Conservation (phyloP, 2,797 vertebrate genomes). For the Gymnoscopelus microlampas region DNA sequence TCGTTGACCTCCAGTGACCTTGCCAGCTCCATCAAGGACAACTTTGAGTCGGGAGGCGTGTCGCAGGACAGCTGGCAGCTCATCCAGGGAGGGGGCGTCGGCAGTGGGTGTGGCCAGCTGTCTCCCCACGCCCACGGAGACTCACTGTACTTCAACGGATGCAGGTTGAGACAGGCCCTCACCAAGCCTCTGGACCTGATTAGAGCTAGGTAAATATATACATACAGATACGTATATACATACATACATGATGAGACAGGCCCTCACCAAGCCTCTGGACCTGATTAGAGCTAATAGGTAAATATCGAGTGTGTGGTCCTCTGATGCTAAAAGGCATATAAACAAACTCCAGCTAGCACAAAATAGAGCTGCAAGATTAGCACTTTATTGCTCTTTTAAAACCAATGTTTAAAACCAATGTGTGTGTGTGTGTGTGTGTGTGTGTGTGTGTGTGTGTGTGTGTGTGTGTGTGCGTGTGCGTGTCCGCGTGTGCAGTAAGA, state of each 20-base stretch:
- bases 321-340: not conserved
- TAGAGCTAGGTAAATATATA: conserved; percentile 91
- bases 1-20: conserved; percentile 91
- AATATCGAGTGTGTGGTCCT: not conserved
- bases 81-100: conserved; percentile 93
- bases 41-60: conserved; percentile 94
- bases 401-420: too few relatives aligned
- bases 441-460: too few relatives aligned
- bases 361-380: not conserved
- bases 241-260: conserved; percentile 93
- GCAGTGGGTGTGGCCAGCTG: conserved; percentile 96
- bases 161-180: conserved; percentile 95
- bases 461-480: too few relatives aligned
- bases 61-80: conserved; percentile 96
- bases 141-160: conserved; percentile 96
- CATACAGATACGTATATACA: conserved; percentile 44
- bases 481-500: conserved; percentile 85
- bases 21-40: conserved; percentile 97
- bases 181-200: conserved; percentile 97
- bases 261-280: conserved; percentile 95
- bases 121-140: conserved; percentile 96
- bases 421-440: too few relatives aligned
- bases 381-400: too few relatives aligned
- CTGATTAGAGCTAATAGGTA: conserved; percentile 98
- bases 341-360: too few relatives aligned